These are phyloP conservation scores for Hermaeophaga mercurialis DNA, from an alignment of 2,888 invertebrate species.

Conservation along the genomic window DNA sequence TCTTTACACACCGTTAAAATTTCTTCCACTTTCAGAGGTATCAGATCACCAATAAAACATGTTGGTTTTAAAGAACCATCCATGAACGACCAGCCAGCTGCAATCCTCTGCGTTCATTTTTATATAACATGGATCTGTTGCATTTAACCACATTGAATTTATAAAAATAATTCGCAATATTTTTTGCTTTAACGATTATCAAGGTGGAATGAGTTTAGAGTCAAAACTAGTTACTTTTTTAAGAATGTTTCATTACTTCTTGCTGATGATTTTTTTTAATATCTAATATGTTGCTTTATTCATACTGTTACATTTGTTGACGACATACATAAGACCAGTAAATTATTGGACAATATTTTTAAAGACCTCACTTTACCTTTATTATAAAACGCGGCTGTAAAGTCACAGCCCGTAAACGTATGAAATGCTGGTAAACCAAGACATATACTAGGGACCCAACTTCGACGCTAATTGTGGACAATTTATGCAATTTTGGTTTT, in stretches of 20 bases:
- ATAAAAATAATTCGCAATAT: too few relatives aligned
- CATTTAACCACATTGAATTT: background rate
- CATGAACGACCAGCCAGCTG: constrained; percentile 5
- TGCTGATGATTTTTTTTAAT: constrained; percentile 43
- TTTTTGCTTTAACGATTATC: background rate
- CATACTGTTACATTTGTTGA: constrained; percentile 43
- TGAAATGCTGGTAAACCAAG: constrained; percentile 1
- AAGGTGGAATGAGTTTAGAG: constrained; percentile 8
- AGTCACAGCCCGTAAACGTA: too few relatives aligned
- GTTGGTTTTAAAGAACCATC: constrained; percentile 8
- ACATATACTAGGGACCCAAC: constrained; percentile 21
- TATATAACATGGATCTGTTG: background rate
- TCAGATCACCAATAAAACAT: constrained; percentile 14
- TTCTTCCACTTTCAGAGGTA: constrained; percentile 1
- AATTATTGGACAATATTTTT: constrained; percentile 46
- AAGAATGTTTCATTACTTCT: constrained; percentile 42
- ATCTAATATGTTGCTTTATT: constrained; percentile 46
- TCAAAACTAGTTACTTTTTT: constrained; percentile 43
- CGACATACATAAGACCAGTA: constrained; percentile 46
- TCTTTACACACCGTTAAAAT: background rate
- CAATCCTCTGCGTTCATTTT: background rate
- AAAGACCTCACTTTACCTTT: constrained; percentile 43
- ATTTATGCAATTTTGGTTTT: constrained; percentile 8
- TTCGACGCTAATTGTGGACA: constrained; percentile 37
- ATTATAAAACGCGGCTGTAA: background rate